Conservation (phyloP, 2,888 invertebrate species). For the Ophion costatus region DNA sequence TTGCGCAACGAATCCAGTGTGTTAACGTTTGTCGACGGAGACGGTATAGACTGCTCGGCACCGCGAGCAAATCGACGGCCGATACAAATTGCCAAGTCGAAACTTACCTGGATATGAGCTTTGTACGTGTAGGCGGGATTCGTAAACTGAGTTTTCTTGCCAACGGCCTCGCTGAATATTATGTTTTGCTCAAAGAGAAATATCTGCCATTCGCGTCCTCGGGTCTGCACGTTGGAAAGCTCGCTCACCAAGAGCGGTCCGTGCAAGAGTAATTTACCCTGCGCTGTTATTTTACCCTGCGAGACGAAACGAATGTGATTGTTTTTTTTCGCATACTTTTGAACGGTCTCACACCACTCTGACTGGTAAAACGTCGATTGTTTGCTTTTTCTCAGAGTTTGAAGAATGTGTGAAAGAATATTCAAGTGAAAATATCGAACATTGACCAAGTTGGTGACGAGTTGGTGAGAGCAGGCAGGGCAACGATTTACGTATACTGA, state of each 20-base stretch:
- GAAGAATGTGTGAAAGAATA: too few relatives aligned
- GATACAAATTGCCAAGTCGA: not conserved
- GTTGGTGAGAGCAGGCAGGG: too few relatives aligned
- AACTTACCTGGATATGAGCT: slow-evolving; percentile 95
- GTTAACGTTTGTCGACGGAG: too few relatives aligned
- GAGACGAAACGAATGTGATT: slow-evolving; percentile 74
- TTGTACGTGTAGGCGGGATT: slow-evolving; percentile 98
- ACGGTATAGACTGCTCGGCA: not conserved
- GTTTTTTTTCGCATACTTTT: too few relatives aligned
- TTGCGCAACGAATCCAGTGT: slow-evolving; percentile 26
- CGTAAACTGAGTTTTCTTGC: slow-evolving; percentile 95
- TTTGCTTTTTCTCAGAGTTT: too few relatives aligned
- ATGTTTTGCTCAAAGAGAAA: slow-evolving; percentile 99
- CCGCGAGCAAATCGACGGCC: not conserved
- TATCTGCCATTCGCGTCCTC: slow-evolving; percentile 94
- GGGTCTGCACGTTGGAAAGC: slow-evolving; percentile 84
- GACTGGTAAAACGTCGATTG: too few relatives aligned
- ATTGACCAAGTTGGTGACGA: too few relatives aligned
- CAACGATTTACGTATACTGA: too few relatives aligned
- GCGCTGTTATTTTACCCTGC: slow-evolving; percentile 97
- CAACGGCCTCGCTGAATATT: slow-evolving; percentile 97
- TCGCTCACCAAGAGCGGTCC: slow-evolving; percentile 91
- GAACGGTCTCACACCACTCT: too few relatives aligned
- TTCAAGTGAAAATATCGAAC: too few relatives aligned
- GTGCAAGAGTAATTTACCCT: slow-evolving; percentile 96